A percentile compares a stretch with the other conserved stretches of the same genome.
Conservation (phyloP, 2,797 vertebrate genomes). For the Myripristis murdjan region DNA sequence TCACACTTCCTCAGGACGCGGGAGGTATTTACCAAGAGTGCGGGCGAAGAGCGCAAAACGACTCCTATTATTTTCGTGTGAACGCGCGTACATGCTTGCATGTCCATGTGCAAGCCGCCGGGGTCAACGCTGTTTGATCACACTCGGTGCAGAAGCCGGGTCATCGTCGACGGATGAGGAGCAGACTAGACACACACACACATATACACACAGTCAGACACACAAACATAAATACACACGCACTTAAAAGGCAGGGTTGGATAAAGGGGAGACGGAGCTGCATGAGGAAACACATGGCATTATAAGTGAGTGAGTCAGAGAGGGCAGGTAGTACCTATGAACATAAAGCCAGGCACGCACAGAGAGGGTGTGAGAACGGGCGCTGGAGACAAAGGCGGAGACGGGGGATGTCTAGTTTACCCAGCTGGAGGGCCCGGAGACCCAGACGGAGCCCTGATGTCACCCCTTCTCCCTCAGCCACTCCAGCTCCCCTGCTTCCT, state of each 20-base stretch:
- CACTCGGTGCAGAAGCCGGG: constrained; percentile 49
- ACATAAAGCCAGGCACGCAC: constrained; percentile 25
- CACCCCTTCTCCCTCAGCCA: constrained; percentile 74
- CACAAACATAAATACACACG: constrained; percentile 31
- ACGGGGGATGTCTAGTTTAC: constrained; percentile 76
- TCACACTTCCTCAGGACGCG: no score
- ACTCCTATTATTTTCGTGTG: neutral
- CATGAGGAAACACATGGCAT: constrained; percentile 81
- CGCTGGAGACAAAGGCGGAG: constrained; percentile 47
- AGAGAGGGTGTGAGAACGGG: constrained; percentile 38
- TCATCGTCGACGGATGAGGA: constrained; percentile 77
- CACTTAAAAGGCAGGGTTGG: constrained; percentile 68
- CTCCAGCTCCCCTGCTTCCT: constrained; percentile 82
- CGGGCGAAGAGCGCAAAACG: no score
- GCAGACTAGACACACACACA: constrained; percentile 76
- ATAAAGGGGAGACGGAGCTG: constrained; percentile 58
- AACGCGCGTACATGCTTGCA: constrained; percentile 18
- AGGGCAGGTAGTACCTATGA: constrained; percentile 61
- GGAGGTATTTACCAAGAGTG: no score
- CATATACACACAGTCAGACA: no score
- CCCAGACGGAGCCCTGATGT: constrained; percentile 82
- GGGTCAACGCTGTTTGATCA: constrained; percentile 67
- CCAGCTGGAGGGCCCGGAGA: constrained; percentile 80
- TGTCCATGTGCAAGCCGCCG: constrained; percentile 27
- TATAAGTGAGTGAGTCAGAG: constrained; percentile 50